phyloP scores from a whole-genome alignment of 2,797 vertebrate species.

The Zenarchopterus dispar region DNA sequence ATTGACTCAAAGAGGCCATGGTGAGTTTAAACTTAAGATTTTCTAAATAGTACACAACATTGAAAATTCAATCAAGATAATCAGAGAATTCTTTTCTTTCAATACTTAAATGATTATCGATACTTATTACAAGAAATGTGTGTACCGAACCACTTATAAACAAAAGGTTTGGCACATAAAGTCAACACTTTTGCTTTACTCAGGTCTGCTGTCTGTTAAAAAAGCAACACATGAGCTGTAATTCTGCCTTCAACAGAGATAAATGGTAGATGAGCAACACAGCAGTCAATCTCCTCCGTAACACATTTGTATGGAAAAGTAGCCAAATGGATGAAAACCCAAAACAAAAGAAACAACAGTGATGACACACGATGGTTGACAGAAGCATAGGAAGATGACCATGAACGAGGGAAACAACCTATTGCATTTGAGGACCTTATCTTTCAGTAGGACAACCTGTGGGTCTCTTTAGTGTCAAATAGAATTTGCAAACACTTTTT shows the following conservation, averaged over 20 bases:
- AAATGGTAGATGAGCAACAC: constrained; percentile 44
- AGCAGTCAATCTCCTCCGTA: constrained; percentile 46
- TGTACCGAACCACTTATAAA: neutral
- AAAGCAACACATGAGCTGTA: constrained; percentile 17
- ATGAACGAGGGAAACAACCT: constrained; percentile 48
- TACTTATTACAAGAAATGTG: neutral
- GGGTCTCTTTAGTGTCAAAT: constrained; percentile 14
- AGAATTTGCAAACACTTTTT: constrained; percentile 44
- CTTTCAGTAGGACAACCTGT: neutral
- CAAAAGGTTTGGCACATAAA: constrained; percentile 27
- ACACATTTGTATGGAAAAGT: constrained; percentile 81
- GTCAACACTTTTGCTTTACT: constrained; percentile 3
- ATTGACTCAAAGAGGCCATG: neutral
- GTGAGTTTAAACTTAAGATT: neutral
- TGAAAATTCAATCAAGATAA: neutral
- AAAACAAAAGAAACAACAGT: constrained; percentile 54
- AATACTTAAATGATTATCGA: neutral
- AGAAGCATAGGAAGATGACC: constrained; percentile 51
- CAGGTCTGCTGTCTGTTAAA: constrained; percentile 12
- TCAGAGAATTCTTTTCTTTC: constrained; percentile 1
- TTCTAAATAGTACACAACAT: neutral
- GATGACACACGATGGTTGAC: constrained; percentile 38
- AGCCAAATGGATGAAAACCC: constrained; percentile 61
- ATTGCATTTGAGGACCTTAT: constrained; percentile 15
- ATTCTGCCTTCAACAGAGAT: constrained; percentile 43